Evolutionary conservation across 1,140 invertebrate species (phyloP).

Genomic region (Drosophila ohnishii): DNA sequence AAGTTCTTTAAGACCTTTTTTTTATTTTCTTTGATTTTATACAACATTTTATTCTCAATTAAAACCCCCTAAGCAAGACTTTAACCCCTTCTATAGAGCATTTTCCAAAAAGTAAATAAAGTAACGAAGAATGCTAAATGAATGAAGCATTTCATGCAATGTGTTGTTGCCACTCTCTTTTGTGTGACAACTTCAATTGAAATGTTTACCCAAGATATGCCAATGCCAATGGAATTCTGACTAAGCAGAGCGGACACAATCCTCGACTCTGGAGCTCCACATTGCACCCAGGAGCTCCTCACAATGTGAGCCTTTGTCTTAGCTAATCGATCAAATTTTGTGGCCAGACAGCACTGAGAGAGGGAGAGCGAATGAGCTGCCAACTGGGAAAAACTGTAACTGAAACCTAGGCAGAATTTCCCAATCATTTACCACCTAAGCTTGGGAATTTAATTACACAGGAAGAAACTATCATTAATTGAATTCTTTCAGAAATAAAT

Average conservation of each 20-base stretch:
- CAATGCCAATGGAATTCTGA: conserved; percentile 45
- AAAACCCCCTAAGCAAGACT: not conserved
- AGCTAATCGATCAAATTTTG: conserved; percentile 79
- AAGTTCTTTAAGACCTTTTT: not conserved
- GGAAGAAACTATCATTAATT: not conserved
- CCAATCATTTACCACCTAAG: conserved; percentile 2
- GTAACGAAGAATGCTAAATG: conserved; percentile 43
- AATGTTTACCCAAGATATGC: conserved; percentile 75
- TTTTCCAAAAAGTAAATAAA: conserved; percentile 1
- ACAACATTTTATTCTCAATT: not conserved
- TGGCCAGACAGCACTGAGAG: conserved; percentile 51
- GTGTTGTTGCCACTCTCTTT: conserved; percentile 33
- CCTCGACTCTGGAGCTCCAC: conserved; percentile 27
- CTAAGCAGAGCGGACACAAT: conserved; percentile 42
- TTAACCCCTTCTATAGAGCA: conserved; percentile 14
- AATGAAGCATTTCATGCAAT: conserved; percentile 42
- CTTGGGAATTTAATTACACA: conserved; percentile 9
- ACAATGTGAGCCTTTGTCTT: conserved; percentile 77
- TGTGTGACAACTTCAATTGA: conserved; percentile 56
- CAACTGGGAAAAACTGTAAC: conserved; percentile 42
- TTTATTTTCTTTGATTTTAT: not conserved
- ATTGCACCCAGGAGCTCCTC: conserved; percentile 42
- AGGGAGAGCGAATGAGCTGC: conserved; percentile 18
- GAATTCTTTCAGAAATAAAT: too few species aligned
- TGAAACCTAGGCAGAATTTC: conserved; percentile 42